phyloP scores from a whole-genome alignment of 2,888 invertebrate genomes.

The Teleiodes luculella region DNA sequence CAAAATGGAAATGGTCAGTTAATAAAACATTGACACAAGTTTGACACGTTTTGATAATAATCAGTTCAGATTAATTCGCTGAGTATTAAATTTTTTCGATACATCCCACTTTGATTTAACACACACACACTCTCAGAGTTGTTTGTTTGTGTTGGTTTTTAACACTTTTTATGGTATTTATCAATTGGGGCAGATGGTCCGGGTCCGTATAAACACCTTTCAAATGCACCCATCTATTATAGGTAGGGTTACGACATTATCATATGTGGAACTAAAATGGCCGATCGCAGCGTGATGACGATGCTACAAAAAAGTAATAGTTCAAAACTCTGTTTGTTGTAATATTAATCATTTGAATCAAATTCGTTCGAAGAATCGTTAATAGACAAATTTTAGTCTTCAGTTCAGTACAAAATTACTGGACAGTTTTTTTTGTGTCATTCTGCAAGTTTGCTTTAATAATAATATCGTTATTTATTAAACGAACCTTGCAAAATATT shows the following conservation, averaged over 20 bases:
- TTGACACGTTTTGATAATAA: conserved; percentile 1
- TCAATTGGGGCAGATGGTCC: conserved; percentile 73
- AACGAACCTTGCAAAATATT: too few species aligned
- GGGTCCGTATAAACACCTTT: conserved; percentile 68
- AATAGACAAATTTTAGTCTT: background rate
- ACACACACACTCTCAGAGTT: conserved; percentile 31
- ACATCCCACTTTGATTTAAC: conserved; percentile 24
- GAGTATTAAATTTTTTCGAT: background rate
- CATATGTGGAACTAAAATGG: conserved; percentile 60
- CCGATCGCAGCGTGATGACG: conserved; percentile 28
- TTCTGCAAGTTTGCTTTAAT: too few species aligned
- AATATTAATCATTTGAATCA: background rate
- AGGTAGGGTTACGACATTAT: conserved; percentile 68
- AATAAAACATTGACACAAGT: background rate
- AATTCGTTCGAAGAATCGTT: background rate
- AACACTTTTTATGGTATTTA: conserved; percentile 72
- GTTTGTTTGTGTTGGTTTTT: conserved; percentile 40
- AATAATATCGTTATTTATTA: too few species aligned
- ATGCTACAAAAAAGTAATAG: conserved; percentile 3
- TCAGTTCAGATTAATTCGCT: background rate
- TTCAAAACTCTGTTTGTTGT: background rate
- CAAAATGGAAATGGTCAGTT: background rate
- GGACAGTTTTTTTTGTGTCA: too few species aligned
- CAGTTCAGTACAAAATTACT: background rate
- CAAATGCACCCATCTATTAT: conserved; percentile 62